These are phyloP conservation scores for Monopis laevigella DNA, from an alignment of 2,888 invertebrate species.

Conservation along the genomic window DNA sequence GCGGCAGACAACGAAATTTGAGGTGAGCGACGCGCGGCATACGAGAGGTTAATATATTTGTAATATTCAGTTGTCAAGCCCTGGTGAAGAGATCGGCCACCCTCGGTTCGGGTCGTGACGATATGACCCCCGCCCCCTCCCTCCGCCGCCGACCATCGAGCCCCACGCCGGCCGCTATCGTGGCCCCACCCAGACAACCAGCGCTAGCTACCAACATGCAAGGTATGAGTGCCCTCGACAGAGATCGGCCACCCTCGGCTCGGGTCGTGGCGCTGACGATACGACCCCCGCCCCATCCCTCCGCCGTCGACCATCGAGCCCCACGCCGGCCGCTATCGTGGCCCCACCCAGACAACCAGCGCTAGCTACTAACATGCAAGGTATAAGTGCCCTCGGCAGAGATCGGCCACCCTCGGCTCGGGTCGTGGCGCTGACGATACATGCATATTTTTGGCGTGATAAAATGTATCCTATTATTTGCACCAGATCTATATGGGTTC, in stretches of 20 bases:
- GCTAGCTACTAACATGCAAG: conserved; percentile 52
- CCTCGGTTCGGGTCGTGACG: conserved; percentile 46
- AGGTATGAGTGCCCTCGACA: too few relatives aligned
- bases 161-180: conserved; percentile 32
- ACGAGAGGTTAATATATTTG: too few relatives aligned
- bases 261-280: conserved; percentile 44
- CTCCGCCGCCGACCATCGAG: conserved; percentile 57
- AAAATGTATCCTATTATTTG: too few relatives aligned
- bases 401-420: conserved; percentile 38
- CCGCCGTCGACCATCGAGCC: conserved; percentile 57
- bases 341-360: conserved; percentile 39
- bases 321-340: conserved; percentile 29
- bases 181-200: conserved; percentile 36
- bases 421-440: too few relatives aligned
- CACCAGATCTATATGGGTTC: too few relatives aligned
- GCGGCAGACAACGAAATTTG: too few relatives aligned
- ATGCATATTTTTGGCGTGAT: too few relatives aligned
- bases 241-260: conserved; percentile 37
- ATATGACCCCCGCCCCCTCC: conserved; percentile 50
- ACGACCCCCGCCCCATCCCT: conserved; percentile 51
- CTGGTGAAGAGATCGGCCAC: conserved; percentile 44
- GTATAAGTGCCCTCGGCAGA: too few relatives aligned
- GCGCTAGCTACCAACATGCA: conserved; percentile 51
- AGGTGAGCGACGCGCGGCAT: too few relatives aligned
- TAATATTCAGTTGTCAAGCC: conserved; percentile 56